A percentile compares a stretch with the other conserved stretches of the same genome.
Conservation (phyloP, 2,888 invertebrate species). For the Conops quadrifasciatus region DNA sequence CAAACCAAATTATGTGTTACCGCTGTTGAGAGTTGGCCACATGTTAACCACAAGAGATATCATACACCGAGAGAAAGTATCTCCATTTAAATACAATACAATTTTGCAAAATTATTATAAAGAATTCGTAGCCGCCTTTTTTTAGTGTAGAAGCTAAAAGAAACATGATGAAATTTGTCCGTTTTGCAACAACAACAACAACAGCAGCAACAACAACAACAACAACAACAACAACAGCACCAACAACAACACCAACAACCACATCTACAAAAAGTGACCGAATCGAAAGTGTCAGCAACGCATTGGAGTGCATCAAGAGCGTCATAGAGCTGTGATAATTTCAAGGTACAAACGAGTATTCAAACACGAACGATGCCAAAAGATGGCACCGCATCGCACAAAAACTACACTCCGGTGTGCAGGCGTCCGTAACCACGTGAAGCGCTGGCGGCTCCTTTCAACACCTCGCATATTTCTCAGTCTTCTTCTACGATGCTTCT, state of each 20-base stretch:
- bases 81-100: too few species aligned
- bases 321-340: neutral
- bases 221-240: neutral
- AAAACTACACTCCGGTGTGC: neutral
- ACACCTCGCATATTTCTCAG: neutral
- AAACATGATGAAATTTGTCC: neutral
- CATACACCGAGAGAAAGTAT: too few species aligned
- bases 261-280: neutral
- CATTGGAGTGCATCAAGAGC: neutral
- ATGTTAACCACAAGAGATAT: too few species aligned
- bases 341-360: neutral
- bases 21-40: too few species aligned
- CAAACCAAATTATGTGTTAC: too few species aligned
- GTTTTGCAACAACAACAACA: neutral
- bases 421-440: conserved; percentile 2
- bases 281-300: neutral
- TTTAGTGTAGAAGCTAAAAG: neutral
- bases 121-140: too few species aligned
- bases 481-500: too few species aligned
- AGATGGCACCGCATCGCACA: neutral
- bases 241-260: neutral
- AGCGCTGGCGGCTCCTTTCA: conserved; percentile 25
- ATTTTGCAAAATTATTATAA: too few species aligned
- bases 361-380: neutral
- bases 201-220: neutral